Evolutionary conservation across 2,113 vertebrate species (phyloP).

Genomic region (Dipodomys stephensi): DNA sequence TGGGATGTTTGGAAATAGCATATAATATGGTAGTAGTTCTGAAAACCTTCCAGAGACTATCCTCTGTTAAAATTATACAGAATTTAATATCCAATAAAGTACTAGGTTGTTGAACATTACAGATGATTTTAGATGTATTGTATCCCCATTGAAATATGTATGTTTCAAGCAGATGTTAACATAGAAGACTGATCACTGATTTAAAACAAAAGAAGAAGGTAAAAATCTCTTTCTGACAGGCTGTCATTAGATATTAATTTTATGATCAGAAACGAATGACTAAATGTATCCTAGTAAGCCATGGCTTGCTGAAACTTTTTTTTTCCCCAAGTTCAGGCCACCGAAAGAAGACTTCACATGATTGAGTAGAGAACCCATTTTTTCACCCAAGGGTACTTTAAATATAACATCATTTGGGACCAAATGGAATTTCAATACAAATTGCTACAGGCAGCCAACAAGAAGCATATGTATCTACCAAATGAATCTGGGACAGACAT

Average conservation of each 20-base stretch:
- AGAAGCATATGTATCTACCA: too few species aligned
- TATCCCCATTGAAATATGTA: not conserved
- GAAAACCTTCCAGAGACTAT: not conserved
- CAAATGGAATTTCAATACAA: too few species aligned
- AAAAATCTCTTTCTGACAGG: not conserved
- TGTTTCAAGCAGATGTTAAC: not conserved
- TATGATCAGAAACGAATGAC: constrained; percentile 26
- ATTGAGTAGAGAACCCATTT: too few species aligned
- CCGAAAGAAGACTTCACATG: not conserved
- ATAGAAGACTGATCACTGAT: not conserved
- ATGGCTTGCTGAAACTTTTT: not conserved
- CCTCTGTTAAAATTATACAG: not conserved
- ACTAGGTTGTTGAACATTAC: not conserved
- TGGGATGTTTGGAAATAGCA: not conserved
- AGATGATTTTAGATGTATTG: not conserved
- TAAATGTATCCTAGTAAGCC: not conserved
- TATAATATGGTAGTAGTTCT: not conserved
- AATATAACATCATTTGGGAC: too few species aligned
- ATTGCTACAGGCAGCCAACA: too few species aligned
- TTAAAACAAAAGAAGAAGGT: not conserved
- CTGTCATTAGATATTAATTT: constrained; percentile 16
- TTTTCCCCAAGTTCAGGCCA: not conserved
- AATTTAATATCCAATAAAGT: not conserved
- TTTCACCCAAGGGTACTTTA: too few species aligned
- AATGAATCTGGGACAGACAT: too few species aligned